These are phyloP conservation scores for Microchrysa polita DNA, from an alignment of 2,888 invertebrate genomes.

Conservation along the genomic window DNA sequence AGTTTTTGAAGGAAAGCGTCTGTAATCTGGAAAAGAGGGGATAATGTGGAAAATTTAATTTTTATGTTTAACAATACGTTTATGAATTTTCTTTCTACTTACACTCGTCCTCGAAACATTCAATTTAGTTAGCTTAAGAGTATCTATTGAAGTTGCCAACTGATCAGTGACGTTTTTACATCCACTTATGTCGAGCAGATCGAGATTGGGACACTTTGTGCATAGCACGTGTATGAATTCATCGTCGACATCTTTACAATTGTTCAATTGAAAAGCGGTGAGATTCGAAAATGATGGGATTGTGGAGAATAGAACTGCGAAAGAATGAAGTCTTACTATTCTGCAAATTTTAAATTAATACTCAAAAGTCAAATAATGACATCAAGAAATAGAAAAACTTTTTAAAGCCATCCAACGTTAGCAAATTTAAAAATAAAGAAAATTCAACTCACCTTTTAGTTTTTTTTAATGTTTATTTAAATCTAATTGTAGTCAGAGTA, in stretches of 20 bases:
- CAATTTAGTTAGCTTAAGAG: constrained; percentile 57
- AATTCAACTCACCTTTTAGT: too few relatives aligned
- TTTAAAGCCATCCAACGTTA: too few relatives aligned
- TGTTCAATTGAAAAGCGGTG: constrained; percentile 54
- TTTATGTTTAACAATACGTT: background rate
- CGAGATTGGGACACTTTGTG: constrained; percentile 56
- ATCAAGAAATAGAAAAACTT: too few relatives aligned
- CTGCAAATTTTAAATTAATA: too few relatives aligned
- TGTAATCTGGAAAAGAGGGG: constrained; percentile 51
- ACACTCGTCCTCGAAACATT: constrained; percentile 62
- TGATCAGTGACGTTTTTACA: constrained; percentile 59
- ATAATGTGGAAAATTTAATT: background rate
- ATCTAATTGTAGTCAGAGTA: too few relatives aligned
- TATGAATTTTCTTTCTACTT: too few relatives aligned
- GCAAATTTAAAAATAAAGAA: too few relatives aligned
- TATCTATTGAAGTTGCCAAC: constrained; percentile 55
- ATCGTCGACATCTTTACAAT: constrained; percentile 61
- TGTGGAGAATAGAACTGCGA: constrained; percentile 57
- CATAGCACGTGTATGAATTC: constrained; percentile 61
- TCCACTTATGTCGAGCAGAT: constrained; percentile 57
- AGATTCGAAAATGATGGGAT: constrained; percentile 56
- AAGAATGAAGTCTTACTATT: too few relatives aligned
- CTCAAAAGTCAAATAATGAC: too few relatives aligned
- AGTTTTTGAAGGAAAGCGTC: constrained; percentile 48
- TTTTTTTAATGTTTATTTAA: too few relatives aligned